Evolutionary conservation across 2,888 invertebrate species (phyloP), one percentile per base, ranked within the genome.

Genomic region (Drosophila melanocephala): DNA sequence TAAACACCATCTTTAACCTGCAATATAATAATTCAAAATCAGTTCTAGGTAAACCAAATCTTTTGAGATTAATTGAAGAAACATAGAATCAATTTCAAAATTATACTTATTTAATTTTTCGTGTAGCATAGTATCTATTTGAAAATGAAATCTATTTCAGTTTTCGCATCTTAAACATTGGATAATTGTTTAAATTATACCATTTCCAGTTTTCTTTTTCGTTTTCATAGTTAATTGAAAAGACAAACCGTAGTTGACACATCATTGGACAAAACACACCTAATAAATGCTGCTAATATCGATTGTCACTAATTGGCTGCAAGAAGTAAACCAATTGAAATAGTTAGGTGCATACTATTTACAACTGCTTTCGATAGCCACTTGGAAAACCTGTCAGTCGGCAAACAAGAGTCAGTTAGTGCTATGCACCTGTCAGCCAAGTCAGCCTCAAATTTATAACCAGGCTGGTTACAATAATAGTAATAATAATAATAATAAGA

Each of bases 341-440:
- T 52, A 35, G 57, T n/a, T 56, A 33, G 53, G 50, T 52, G 51
- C 62, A 39, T 39, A 57, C 39, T 47, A 47, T 75, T 75, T 52
- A 56, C 68, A 62, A 58, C 57, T 75, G 75, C 57, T 59, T 53
- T 56, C 42, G 35, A 61, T 61, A 30, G 60, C n/a, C 55, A 53
- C 30, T 28, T 22, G 12, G 56, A 19, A 57, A 61, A 72, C 58
- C 28, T 12, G 47, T 53, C 39, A 28, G 30, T 56, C 52, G 33
- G 44, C 47, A n/a, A 61, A 52, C 16, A 58, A 28, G 12, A 39
- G 44, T 33, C 32, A 57, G 72, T 62, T 72, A 28, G 37, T 28
- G 37, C 52, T 39, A 22, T 53, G 61, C 56, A 63, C 50, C 66
- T 47, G 56, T 57, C 42, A 28, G 39, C 39, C 37, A 39, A 67